phyloP scores from a whole-genome alignment of 1,140 invertebrate genomes.

The Drosophila pachea region DNA sequence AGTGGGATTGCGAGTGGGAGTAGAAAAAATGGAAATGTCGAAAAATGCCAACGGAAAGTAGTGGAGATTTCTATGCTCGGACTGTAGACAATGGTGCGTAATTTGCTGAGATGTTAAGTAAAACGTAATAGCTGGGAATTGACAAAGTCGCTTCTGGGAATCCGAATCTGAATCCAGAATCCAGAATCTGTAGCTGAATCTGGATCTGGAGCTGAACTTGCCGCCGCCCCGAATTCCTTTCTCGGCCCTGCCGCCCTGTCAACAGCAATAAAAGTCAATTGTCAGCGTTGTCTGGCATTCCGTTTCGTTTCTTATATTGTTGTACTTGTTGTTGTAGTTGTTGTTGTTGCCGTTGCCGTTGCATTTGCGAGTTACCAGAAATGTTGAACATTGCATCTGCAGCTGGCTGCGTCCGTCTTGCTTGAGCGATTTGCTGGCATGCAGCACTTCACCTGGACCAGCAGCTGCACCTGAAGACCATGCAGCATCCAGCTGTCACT shows the following conservation, averaged over 20 bases:
- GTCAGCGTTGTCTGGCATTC: conserved; percentile 60
- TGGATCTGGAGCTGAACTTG: conserved; percentile 1
- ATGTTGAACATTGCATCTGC: conserved; percentile 34
- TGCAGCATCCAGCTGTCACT: conserved; percentile 53
- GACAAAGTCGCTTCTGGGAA: conserved; percentile 53
- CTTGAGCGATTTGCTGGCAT: conserved; percentile 46
- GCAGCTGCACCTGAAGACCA: conserved; percentile 15
- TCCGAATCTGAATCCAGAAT: conserved; percentile 9
- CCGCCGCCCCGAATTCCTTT: conserved; percentile 1
- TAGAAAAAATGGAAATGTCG: conserved; percentile 8
- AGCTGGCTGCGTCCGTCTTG: conserved; percentile 20
- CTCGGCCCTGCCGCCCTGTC: conserved; percentile 32
- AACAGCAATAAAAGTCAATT: conserved; percentile 73
- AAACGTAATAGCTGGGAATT: conserved; percentile 69
- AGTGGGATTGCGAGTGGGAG: too few relatives aligned
- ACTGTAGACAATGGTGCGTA: conserved; percentile 63
- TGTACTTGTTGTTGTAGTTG: conserved; percentile 10
- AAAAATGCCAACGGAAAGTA: conserved; percentile 20
- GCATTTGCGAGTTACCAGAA: conserved; percentile 15
- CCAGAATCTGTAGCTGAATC: conserved; percentile 17
- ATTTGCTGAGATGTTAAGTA: conserved; percentile 70
- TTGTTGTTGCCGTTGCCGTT: background rate
- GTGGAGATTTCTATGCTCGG: conserved; percentile 27
- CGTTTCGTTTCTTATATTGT: conserved; percentile 26
- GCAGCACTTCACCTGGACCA: conserved; percentile 20